A percentile compares a stretch with the other conserved stretches of the same genome.
phyloP scores from a whole-genome alignment of 2,113 vertebrate species.

The Atractosteus spatula region DNA sequence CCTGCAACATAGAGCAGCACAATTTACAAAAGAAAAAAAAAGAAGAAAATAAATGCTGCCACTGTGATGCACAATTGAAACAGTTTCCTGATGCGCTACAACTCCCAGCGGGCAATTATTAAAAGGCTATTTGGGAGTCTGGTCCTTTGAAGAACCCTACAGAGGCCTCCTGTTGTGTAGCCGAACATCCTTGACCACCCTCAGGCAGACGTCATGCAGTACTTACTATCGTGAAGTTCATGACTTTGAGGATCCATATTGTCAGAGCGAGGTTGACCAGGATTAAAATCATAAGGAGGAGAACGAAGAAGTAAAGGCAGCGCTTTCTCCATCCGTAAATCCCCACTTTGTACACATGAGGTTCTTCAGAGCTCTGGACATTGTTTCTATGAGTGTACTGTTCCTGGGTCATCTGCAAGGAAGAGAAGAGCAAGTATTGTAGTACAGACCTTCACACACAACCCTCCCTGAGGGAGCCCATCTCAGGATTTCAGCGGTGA shows the following conservation, averaged over 20 bases:
- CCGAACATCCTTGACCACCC: neutral
- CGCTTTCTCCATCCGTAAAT: slow-evolving; percentile 99
- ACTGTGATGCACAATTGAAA: slow-evolving; percentile 27
- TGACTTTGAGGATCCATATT: slow-evolving; percentile 99
- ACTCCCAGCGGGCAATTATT: slow-evolving; percentile 19
- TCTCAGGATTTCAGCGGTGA: no score
- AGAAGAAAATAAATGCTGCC: slow-evolving; percentile 10
- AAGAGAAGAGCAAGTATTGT: slow-evolving; percentile 18
- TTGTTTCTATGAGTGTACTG: slow-evolving; percentile 89
- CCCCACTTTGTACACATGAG: slow-evolving; percentile 96
- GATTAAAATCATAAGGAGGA: slow-evolving; percentile 97
- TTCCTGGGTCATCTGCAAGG: slow-evolving; percentile 94
- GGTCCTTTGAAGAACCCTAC: neutral
- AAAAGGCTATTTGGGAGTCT: neutral
- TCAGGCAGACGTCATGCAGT: neutral
- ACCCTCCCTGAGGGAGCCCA: no score
- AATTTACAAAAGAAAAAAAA: neutral
- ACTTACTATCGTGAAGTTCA: slow-evolving; percentile 99
- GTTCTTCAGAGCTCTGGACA: slow-evolving; percentile 88
- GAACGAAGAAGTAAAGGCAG: slow-evolving; percentile 98
- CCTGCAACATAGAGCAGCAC: neutral
- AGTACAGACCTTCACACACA: no score
- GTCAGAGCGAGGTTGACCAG: slow-evolving; percentile 98
- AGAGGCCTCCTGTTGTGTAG: neutral
- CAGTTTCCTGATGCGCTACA: slow-evolving; percentile 2